Evolutionary conservation across 2,797 vertebrate species (phyloP), one percentile per base, ranked within the genome.

Genomic region (Perodicticus potto): DNA sequence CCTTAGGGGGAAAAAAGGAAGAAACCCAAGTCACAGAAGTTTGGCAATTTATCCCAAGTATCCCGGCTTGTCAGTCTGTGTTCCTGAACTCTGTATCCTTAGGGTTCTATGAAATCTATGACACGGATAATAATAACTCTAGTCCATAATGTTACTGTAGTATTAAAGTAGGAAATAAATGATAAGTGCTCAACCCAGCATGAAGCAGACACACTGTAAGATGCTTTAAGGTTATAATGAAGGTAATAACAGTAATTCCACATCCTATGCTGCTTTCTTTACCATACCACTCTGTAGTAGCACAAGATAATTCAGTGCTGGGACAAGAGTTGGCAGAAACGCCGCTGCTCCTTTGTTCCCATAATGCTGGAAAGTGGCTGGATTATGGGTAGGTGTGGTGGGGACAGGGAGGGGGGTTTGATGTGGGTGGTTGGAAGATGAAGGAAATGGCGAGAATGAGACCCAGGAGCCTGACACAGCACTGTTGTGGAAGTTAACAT

Each of bases 91-190:
- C 23, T 29, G 3, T 70, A 37, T 70, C 19, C 65, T 70, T 37
- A 81, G 69, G 32, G 20, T 93, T 94, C 80, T 74, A 80, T 23
- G 80, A 84, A 97, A 83, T 91, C 17, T 95, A 53, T 73, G 49
- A 78, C 89, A 84, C 32, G 61, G 3, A 61, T 20, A 93, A 89
- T 85, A 93, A 89, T 85, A 91, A 89, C 83, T 22, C 40, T 80
- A 67, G 86, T 81, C 76, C 8, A 20, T 67, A 84, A 61, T 76
- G 37, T 92, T 84, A 76, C 87, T 87, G 53, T 81, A 59, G 49
- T 72, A 86, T 93, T 94, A 74, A 92, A 61, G 76, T 59, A 85
- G 53, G 94, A 93, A 87, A 95, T 92, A 93, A 85, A 84, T 78
- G 84, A 78, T 89, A 95, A 91, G 76, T 74, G 72, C 72, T 89